A percentile compares a stretch with the other conserved stretches of the same genome.
Evolutionary conservation across 2,113 vertebrate species (phyloP).

Genomic region (Callipepla squamata): DNA sequence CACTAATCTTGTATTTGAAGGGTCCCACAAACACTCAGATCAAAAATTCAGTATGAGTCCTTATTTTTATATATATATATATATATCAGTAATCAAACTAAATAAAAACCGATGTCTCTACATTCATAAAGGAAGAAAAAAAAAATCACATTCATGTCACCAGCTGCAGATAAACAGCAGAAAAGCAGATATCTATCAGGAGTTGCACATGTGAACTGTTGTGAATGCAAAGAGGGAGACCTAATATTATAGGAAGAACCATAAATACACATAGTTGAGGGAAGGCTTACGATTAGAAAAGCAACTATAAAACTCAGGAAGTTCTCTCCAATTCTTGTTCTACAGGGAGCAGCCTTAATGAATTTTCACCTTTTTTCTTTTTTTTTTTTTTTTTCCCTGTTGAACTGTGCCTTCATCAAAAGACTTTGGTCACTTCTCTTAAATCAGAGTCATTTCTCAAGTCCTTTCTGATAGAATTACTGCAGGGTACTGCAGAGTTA

Average conservation of each 20-base stretch:
- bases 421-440: background rate
- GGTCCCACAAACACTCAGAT: background rate
- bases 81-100: background rate
- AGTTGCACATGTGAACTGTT: background rate
- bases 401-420: background rate
- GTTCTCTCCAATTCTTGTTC: background rate
- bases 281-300: background rate
- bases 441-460: background rate
- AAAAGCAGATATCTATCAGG: background rate
- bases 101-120: background rate
- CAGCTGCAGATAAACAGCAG: conserved; percentile 24
- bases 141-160: background rate
- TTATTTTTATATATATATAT: background rate
- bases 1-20: background rate
- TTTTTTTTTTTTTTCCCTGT: background rate
- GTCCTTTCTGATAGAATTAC: background rate
- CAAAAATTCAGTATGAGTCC: background rate
- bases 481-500: background rate
- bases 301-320: background rate
- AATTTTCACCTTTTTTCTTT: background rate
- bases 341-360: background rate
- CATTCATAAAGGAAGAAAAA: background rate
- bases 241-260: background rate
- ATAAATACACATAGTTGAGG: background rate
- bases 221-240: background rate